phyloP scores from a whole-genome alignment of 2,113 vertebrate species.

The Tursiops truncatus region DNA sequence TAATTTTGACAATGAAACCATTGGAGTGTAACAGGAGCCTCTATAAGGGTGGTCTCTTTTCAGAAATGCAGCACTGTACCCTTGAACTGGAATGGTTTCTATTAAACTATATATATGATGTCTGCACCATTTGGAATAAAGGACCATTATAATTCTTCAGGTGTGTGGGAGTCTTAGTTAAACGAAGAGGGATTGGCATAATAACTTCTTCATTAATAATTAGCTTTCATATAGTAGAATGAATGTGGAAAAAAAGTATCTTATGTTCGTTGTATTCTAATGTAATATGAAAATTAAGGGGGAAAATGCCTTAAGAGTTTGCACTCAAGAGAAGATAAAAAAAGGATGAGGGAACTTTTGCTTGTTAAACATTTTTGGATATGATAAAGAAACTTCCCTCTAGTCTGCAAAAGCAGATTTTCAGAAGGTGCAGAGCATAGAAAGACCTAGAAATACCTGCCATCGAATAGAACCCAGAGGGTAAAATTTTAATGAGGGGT shows the following conservation, averaged over 20 bases:
- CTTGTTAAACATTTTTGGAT: neutral
- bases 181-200: constrained; percentile 22
- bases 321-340: neutral
- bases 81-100: constrained; percentile 60
- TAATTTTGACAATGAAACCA: constrained; percentile 62
- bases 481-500: neutral
- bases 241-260: constrained; percentile 24
- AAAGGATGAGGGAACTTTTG: neutral
- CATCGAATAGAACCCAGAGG: neutral
- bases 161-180: constrained; percentile 44
- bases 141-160: constrained; percentile 43
- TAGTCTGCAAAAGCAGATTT: neutral
- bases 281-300: neutral
- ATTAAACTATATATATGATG: constrained; percentile 39
- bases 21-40: constrained; percentile 61
- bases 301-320: neutral
- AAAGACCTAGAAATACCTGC: neutral
- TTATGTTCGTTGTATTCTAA: neutral
- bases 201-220: constrained; percentile 63
- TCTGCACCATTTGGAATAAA: constrained; percentile 50
- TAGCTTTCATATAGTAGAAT: constrained; percentile 43
- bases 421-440: fast-evolving
- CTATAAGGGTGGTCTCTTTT: constrained; percentile 69
- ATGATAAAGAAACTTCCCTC: neutral
- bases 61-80: constrained; percentile 1